Conservation (phyloP, 1,140 invertebrate genomes). For the Dendroctonus ponderosae region DNA sequence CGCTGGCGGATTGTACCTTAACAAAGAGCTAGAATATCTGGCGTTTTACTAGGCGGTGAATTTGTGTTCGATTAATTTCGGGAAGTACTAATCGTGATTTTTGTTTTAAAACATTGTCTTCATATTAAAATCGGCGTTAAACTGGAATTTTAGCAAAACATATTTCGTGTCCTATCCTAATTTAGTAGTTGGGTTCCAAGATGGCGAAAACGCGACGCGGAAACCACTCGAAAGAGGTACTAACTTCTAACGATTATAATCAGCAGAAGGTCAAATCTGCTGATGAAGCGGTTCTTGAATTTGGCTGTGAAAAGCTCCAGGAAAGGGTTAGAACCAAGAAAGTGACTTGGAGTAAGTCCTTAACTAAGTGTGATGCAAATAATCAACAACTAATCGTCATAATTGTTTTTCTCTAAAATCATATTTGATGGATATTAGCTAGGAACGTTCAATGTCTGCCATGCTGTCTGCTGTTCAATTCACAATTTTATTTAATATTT, state of each 20-base stretch:
- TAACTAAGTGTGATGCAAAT: too few relatives aligned
- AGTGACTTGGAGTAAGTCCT: conserved; percentile 40
- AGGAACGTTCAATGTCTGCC: too few relatives aligned
- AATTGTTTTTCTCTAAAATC: conserved; percentile 15
- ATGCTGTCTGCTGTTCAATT: too few relatives aligned
- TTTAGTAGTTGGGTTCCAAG: not conserved
- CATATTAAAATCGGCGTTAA: not conserved
- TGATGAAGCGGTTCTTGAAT: conserved; percentile 2
- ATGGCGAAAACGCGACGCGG: conserved; percentile 34
- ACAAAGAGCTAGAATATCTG: conserved; percentile 3
- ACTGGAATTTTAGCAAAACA: too few relatives aligned
- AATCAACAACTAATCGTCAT: conserved; percentile 11
- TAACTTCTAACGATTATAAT: conserved; percentile 11
- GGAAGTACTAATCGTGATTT: conserved; percentile 2
- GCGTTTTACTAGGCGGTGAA: conserved; percentile 15
- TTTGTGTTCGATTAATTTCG: not conserved
- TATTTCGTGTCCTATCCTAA: too few relatives aligned
- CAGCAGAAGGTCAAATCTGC: conserved; percentile 15
- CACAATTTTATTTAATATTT: too few relatives aligned
- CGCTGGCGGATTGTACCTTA: conserved; percentile 18
- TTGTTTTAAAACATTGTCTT: conserved; percentile 5
- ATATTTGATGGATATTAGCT: too few relatives aligned
- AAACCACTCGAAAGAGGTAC: conserved; percentile 19
- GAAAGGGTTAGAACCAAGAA: conserved; percentile 33
- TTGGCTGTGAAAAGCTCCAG: conserved; percentile 14